Conservation (phyloP, 2,113 vertebrate species). For the Cygnus buccinator region DNA sequence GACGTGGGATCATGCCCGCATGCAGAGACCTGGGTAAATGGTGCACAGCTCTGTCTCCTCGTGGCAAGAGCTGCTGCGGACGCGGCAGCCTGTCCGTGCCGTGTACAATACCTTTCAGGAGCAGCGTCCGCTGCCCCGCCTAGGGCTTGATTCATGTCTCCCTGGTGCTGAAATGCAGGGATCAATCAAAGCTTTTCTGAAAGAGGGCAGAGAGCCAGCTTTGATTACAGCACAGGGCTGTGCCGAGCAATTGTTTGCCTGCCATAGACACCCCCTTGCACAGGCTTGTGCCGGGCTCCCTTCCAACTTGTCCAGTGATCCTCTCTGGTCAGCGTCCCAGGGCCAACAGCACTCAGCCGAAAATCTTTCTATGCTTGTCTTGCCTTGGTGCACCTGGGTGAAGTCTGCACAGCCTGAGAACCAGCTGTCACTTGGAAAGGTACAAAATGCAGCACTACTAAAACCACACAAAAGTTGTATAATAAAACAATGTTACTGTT, state of each 20-base stretch:
- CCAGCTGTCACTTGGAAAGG: not conserved
- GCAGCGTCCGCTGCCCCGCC: not conserved
- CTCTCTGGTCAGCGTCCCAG: fast-evolving
- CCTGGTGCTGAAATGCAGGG: not conserved
- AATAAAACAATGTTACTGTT: not conserved
- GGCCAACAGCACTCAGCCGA: fast-evolving
- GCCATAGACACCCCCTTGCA: not conserved
- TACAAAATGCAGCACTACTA: not conserved
- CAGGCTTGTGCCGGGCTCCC: not conserved
- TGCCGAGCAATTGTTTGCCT: not conserved
- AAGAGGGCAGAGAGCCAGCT: not conserved
- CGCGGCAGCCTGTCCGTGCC: not conserved
- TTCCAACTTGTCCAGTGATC: not conserved
- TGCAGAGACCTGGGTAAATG: no score
- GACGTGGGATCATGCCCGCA: fast-evolving
- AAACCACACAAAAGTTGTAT: not conserved
- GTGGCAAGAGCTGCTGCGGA: not conserved
- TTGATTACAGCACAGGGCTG: not conserved
- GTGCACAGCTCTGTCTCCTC: not conserved
- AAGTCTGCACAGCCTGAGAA: not conserved
- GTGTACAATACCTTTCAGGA: fast-evolving
- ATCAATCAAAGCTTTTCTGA: not conserved
- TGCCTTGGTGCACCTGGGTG: not conserved
- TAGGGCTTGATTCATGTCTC: not conserved
- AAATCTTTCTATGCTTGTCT: not conserved